A percentile compares a stretch with the other conserved stretches of the same genome.
phyloP scores from a whole-genome alignment of 2,888 invertebrate genomes.

The Diogma glabrata region DNA sequence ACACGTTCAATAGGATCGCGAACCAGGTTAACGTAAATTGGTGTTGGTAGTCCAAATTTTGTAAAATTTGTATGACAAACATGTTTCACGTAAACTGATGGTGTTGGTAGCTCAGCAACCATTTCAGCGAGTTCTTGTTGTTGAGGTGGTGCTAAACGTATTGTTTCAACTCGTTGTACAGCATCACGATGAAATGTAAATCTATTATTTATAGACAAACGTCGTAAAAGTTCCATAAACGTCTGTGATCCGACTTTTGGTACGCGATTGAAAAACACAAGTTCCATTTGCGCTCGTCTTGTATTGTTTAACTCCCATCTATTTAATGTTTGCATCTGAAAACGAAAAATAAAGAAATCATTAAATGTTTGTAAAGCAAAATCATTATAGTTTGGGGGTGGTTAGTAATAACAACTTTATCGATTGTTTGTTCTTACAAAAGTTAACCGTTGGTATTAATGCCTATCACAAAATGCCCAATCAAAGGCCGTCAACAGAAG shows the following conservation, averaged over 20 bases:
- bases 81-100: slow-evolving; percentile 80
- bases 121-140: slow-evolving; percentile 66
- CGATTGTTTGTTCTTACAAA: no score
- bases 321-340: slow-evolving; percentile 48
- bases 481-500: no score
- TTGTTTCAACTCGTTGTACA: slow-evolving; percentile 80
- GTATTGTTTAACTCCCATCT: slow-evolving; percentile 72
- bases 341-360: slow-evolving; percentile 8
- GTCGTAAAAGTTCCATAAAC: slow-evolving; percentile 73
- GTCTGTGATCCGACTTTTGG: slow-evolving; percentile 88
- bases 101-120: slow-evolving; percentile 63
- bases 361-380: no score
- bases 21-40: slow-evolving; percentile 82
- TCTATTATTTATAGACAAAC: slow-evolving; percentile 52
- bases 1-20: slow-evolving; percentile 84
- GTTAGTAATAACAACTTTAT: no score
- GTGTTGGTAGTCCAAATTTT: slow-evolving; percentile 65
- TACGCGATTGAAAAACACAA: slow-evolving; percentile 81
- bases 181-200: slow-evolving; percentile 75
- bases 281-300: slow-evolving; percentile 55
- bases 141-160: slow-evolving; percentile 68
- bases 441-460: no score
- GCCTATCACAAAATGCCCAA: no score
- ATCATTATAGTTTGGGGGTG: no score
- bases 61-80: slow-evolving; percentile 86